phyloP scores from a whole-genome alignment of 2,888 invertebrate genomes.

The Caenorhabditis plicata region DNA sequence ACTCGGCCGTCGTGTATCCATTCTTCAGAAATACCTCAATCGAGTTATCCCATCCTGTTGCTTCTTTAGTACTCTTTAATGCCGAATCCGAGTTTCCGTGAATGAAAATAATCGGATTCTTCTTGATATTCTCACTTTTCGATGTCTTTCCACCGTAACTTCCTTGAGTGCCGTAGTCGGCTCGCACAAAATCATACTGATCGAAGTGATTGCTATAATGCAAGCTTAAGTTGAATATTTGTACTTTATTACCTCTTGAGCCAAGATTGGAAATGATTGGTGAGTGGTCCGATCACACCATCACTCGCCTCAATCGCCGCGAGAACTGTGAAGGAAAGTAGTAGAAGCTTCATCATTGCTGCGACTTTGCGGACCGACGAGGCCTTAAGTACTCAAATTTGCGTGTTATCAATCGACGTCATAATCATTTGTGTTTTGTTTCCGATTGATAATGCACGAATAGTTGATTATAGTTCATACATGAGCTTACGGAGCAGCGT shows the following conservation, averaged over 20 bases:
- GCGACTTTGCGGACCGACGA: no score
- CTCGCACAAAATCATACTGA: slow-evolving; percentile 34
- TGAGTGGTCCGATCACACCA: slow-evolving; percentile 30
- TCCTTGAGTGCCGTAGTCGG: slow-evolving; percentile 42
- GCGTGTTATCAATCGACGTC: no score
- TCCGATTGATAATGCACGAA: no score
- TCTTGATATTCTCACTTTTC: slow-evolving; percentile 10
- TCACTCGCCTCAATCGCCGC: background rate
- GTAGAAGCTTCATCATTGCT: no score
- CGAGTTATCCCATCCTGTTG: slow-evolving; percentile 42
- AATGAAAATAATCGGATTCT: slow-evolving; percentile 43
- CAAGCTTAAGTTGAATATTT: background rate
- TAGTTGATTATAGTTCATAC: no score
- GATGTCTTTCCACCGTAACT: slow-evolving; percentile 45
- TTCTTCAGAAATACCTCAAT: slow-evolving; percentile 34
- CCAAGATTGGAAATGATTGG: slow-evolving; percentile 35
- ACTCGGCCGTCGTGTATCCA: slow-evolving; percentile 40
- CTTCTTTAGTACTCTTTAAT: slow-evolving; percentile 19
- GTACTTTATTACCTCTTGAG: slow-evolving; percentile 12
- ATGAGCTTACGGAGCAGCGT: no score
- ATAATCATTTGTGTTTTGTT: no score
- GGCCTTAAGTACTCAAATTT: no score
- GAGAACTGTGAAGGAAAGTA: background rate
- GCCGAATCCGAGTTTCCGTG: slow-evolving; percentile 55
- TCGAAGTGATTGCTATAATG: slow-evolving; percentile 38